Evolutionary conservation across 2,888 invertebrate species (phyloP).

Genomic region (Cartodere bifasciata): DNA sequence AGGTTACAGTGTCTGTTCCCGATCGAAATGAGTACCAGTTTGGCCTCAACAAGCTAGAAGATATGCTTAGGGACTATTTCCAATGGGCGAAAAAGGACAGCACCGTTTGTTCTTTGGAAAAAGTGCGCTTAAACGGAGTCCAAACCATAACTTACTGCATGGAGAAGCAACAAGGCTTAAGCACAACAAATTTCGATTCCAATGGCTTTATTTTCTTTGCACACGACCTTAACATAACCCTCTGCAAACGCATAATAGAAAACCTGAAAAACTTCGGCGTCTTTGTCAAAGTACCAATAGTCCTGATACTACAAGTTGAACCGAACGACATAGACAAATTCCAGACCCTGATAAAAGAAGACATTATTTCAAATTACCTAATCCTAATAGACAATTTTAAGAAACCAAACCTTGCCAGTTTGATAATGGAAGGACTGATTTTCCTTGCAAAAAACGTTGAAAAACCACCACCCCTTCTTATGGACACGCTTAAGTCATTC

Average conservation of each 20-base stretch:
- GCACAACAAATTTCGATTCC: slow-evolving; percentile 18
- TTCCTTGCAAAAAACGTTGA: slow-evolving; percentile 42
- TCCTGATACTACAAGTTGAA: slow-evolving; percentile 21
- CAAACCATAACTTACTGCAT: slow-evolving; percentile 28
- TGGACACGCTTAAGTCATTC: slow-evolving; percentile 43
- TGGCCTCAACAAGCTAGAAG: slow-evolving; percentile 21
- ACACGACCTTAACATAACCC: slow-evolving; percentile 21
- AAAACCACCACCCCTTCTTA: slow-evolving; percentile 41
- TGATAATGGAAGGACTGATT: slow-evolving; percentile 24
- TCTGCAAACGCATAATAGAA: slow-evolving; percentile 22
- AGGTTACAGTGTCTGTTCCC: slow-evolving; percentile 47
- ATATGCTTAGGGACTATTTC: slow-evolving; percentile 20
- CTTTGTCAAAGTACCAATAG: slow-evolving; percentile 28
- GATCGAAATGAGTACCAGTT: slow-evolving; percentile 34
- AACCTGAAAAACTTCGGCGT: slow-evolving; percentile 21
- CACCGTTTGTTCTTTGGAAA: slow-evolving; percentile 24
- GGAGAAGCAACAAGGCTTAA: slow-evolving; percentile 22
- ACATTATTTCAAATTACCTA: slow-evolving; percentile 23
- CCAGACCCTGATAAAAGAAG: slow-evolving; percentile 16
- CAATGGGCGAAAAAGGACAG: slow-evolving; percentile 27
- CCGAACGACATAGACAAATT: slow-evolving; percentile 14
- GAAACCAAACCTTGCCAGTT: slow-evolving; percentile 13
- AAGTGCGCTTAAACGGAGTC: slow-evolving; percentile 13
- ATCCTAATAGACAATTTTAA: slow-evolving; percentile 20
- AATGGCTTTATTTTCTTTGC: slow-evolving; percentile 30